Base-by-base conservation (phyloP, 2,797 vertebrate species). In the Bovichtus variegatus region DNA sequence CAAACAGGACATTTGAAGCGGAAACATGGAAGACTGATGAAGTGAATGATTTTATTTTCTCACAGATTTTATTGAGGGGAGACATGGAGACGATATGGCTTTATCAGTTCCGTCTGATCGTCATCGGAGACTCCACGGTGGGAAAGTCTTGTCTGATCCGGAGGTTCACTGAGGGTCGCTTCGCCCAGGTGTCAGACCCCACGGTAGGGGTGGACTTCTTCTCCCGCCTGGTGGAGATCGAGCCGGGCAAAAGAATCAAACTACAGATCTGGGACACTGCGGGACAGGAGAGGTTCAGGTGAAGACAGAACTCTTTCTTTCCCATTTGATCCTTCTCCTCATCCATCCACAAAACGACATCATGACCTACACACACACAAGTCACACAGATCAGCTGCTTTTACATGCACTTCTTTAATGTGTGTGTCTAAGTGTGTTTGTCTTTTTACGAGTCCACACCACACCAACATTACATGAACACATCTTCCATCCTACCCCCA, bases 131-230 rank as follows among this genome's bases (percentile, higher is more conserved):
- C 92, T 98, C 97, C 84, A 99, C 97, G 0, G 98, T 98, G 31
- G 98, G 97, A 74, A 98, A 99, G 88, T 98, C 97, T 1, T 98
- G 97, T 91, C 94, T 98, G 79, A 98, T 98, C 84, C 96, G 97
- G 38, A 96, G 97, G 91, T 99, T 99, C 94, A 99, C 98, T 0
- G 97, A 99, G 85, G 98, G 97, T 10, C 96, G 97, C 80, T 99
- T 99, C 69, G 97, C 97, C 71, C 96, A 97, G 90, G 97, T 97
- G 89, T 98, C 97, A 0, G 97, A 99, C 92, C 97, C 98, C 9
- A 98, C 97, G 0, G 98, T 99, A 44, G 97, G 97, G 3, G 97
- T 99, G 92, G 97, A 99, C 93, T 98, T 99, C 91, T 99, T 99
- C 94, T 98, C 97, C 36, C 95, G 97, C 51, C 94, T 98, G 93